Percentiles rank a stretch among this genome's conserved stretches.
These are phyloP conservation scores for Trachelus stipa DNA, from an alignment of 2,888 invertebrate species.

Conservation along the genomic window DNA sequence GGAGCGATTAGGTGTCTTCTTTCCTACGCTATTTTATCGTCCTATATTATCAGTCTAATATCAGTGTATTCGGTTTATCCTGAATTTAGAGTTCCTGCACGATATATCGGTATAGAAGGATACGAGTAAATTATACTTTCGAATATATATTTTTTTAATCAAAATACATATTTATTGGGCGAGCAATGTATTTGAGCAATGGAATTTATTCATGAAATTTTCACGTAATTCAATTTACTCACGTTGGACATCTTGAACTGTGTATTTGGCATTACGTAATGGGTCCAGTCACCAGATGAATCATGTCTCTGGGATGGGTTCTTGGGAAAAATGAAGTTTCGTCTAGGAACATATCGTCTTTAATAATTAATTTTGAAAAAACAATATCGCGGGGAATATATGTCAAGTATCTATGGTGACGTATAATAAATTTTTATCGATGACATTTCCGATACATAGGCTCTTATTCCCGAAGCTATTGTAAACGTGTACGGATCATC, in stretches of 20 bases:
- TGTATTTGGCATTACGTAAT: neutral
- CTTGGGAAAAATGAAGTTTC: neutral
- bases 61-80: neutral
- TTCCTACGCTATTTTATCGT: neutral
- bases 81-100: neutral
- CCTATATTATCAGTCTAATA: neutral
- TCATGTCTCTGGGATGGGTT: neutral
- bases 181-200: neutral
- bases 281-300: neutral
- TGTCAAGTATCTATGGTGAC: neutral
- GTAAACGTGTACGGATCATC: neutral
- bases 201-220: neutral
- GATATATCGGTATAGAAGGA: neutral
- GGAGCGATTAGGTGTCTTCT: neutral
- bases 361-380: neutral
- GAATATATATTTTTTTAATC: neutral
- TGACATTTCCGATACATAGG: neutral
- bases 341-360: neutral
- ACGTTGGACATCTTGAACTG: neutral
- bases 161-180: neutral
- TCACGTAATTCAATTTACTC: neutral
- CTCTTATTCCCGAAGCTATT: neutral
- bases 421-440: neutral
- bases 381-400: neutral
- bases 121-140: neutral